Percentiles rank a stretch among this genome's conserved stretches.
These are phyloP conservation scores for Pocillopora meandrina DNA, from an alignment of 92 coral and sea anemone species.

Conservation along the genomic window DNA sequence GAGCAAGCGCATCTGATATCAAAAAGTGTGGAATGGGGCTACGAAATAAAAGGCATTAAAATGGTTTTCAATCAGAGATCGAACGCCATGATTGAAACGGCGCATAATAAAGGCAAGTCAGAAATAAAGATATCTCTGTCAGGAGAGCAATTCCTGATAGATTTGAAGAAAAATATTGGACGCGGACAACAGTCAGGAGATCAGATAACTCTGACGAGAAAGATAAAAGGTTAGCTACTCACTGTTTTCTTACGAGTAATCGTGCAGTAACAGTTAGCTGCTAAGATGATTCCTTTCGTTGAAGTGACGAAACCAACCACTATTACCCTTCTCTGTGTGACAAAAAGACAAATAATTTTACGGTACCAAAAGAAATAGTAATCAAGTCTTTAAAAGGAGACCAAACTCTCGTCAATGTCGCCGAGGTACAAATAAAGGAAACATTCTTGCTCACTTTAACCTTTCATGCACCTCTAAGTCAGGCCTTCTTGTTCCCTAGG, in stretches of 20 bases:
- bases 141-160: slow-evolving; percentile 51
- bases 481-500: slow-evolving; percentile 21
- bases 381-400: no score
- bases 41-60: slow-evolving; percentile 33
- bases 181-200: slow-evolving; percentile 1
- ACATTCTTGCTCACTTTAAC: neutral
- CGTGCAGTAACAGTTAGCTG: neutral
- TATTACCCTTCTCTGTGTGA: no score
- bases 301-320: no score
- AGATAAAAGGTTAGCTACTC: slow-evolving; percentile 33
- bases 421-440: neutral
- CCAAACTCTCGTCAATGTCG: neutral
- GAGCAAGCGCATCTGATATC: slow-evolving; percentile 64
- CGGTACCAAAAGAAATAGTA: no score
- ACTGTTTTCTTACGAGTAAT: neutral
- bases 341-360: no score
- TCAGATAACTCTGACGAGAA: slow-evolving; percentile 16
- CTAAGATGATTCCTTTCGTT: neutral
- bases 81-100: slow-evolving; percentile 79
- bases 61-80: slow-evolving; percentile 46
- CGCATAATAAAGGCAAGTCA: slow-evolving; percentile 46
- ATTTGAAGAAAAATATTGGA: slow-evolving; percentile 44
- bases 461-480: neutral
- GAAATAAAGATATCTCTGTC: slow-evolving; percentile 38
- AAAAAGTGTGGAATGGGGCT: slow-evolving; percentile 69